Percentiles rank a stretch among this genome's conserved stretches.
These are phyloP conservation scores for Penelope pileata DNA, from an alignment of 2,113 vertebrate genomes.

Conservation along the genomic window DNA sequence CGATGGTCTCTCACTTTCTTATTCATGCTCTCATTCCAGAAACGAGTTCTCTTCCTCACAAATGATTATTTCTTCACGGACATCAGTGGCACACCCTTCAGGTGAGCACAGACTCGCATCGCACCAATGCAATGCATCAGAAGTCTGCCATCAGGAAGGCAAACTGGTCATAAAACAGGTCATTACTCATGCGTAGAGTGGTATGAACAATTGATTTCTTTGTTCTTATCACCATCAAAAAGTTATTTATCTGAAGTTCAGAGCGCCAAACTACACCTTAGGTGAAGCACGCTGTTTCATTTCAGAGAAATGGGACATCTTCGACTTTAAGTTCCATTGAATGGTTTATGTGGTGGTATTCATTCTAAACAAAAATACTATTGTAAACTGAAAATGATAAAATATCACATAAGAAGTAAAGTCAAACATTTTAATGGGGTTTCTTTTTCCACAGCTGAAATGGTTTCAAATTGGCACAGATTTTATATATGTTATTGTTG, in stretches of 20 bases:
- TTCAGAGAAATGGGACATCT: not conserved
- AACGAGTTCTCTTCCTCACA: constrained; percentile 90
- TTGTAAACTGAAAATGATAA: not conserved
- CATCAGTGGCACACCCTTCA: constrained; percentile 95
- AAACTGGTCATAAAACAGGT: not conserved
- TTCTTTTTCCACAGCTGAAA: not conserved
- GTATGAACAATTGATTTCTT: not conserved
- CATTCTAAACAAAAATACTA: not conserved
- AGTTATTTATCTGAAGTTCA: not conserved
- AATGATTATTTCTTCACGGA: constrained; percentile 94
- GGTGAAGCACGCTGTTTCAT: not conserved
- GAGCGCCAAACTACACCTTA: not conserved
- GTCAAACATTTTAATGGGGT: not conserved
- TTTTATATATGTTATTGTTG: not conserved
- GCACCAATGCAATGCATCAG: not conserved
- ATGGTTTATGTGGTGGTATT: not conserved
- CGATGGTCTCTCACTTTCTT: not conserved
- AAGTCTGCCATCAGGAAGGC: not conserved
- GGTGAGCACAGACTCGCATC: constrained; percentile 71
- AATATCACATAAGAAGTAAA: not conserved
- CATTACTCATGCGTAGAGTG: not conserved
- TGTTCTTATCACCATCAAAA: not conserved
- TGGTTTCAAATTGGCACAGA: not conserved
- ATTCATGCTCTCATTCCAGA: constrained; percentile 73
- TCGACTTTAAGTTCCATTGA: not conserved